A percentile compares a stretch with the other conserved stretches of the same genome.
phyloP scores from a whole-genome alignment of 2,113 vertebrate species.

The Sebastes fasciatus region DNA sequence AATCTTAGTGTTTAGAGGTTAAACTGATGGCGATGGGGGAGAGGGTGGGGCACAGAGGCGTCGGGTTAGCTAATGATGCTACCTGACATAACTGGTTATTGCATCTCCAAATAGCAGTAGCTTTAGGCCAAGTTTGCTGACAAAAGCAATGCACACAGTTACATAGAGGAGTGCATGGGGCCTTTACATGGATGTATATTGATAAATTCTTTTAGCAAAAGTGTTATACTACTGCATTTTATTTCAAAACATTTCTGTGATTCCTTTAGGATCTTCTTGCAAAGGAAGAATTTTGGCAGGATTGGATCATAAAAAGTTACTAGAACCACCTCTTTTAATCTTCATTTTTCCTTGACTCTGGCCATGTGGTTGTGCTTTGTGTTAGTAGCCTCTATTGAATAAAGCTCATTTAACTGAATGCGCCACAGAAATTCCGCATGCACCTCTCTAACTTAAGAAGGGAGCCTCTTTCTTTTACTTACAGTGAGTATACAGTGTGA shows the following conservation, averaged over 20 bases:
- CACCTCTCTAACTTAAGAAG: background rate
- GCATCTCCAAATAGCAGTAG: background rate
- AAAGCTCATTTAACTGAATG: constrained; percentile 1
- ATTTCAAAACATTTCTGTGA: background rate
- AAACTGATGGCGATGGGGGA: background rate
- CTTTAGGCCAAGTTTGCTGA: constrained; percentile 8
- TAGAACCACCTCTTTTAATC: background rate
- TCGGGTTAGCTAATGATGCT: background rate
- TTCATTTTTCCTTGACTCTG: constrained; percentile 10
- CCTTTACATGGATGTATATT: background rate
- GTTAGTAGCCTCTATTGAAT: constrained; percentile 17
- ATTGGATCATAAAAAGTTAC: constrained; percentile 2
- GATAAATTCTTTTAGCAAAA: background rate
- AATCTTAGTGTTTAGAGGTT: background rate
- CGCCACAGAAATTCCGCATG: background rate
- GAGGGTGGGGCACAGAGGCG: background rate
- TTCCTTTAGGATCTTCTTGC: background rate
- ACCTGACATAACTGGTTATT: constrained; percentile 3
- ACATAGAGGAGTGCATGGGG: background rate
- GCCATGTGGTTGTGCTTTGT: constrained; percentile 13
- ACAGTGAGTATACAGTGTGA: background rate
- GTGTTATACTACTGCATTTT: background rate
- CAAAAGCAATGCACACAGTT: background rate
- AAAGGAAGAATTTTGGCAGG: background rate
- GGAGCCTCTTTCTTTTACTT: background rate